A percentile compares a stretch with the other conserved stretches of the same genome.
These are phyloP conservation scores for Xiphophorus maculatus DNA, from an alignment of 2,113 vertebrate genomes.

Conservation along the genomic window DNA sequence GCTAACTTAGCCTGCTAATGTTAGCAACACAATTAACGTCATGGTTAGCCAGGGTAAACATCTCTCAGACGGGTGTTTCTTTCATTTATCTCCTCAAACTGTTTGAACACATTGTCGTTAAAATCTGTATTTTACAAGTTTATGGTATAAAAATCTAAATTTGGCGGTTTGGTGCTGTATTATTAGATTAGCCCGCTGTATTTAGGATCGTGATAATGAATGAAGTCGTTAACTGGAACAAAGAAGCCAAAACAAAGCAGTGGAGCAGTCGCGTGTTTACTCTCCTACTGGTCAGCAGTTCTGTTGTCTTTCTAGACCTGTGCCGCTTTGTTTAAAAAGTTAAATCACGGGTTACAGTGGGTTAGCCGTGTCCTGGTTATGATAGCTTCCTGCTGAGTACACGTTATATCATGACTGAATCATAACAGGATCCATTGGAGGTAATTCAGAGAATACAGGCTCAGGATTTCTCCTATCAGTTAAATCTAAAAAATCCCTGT, in stretches of 20 bases:
- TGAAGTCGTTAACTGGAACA: slow-evolving; percentile 42
- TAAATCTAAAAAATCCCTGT: neutral
- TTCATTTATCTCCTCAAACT: neutral
- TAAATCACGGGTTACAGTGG: neutral
- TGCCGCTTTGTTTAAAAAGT: neutral
- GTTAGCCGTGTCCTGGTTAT: no score
- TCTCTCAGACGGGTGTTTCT: rapidly evolving
- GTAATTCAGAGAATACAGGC: neutral
- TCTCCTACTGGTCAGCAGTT: slow-evolving; percentile 49
- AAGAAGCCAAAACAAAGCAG: slow-evolving; percentile 60
- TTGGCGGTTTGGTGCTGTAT: neutral
- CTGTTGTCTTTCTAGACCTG: slow-evolving; percentile 10
- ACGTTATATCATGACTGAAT: neutral
- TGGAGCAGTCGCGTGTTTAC: slow-evolving; percentile 25
- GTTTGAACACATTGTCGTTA: no score
- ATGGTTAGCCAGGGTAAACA: neutral
- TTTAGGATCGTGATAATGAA: neutral
- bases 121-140: neutral
- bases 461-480: neutral
- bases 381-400: neutral
- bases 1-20: slow-evolving; percentile 49
- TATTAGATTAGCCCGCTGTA: neutral
- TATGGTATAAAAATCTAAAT: rapidly evolving
- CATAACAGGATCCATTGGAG: neutral
- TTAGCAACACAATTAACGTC: slow-evolving; percentile 42